These are phyloP conservation scores for Scolopax bukidnonensis DNA, from an alignment of 2,797 vertebrate species.

Conservation along the genomic window DNA sequence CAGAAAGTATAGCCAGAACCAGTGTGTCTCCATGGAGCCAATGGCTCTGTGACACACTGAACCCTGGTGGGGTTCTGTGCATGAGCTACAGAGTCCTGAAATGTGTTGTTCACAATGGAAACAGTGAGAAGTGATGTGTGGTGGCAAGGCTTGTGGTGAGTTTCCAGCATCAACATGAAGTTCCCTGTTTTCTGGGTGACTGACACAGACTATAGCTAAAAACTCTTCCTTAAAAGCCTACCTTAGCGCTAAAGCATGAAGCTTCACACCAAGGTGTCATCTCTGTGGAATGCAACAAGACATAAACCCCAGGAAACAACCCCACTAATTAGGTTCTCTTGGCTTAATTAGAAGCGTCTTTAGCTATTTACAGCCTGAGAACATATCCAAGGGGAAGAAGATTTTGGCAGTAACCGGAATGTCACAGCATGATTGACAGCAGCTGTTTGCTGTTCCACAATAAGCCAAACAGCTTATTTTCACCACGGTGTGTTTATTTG, in stretches of 20 bases:
- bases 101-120: neutral
- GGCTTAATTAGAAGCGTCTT: slow-evolving; percentile 57
- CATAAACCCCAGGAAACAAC: slow-evolving; percentile 35
- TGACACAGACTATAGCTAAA: neutral
- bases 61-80: accelerated
- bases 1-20: neutral
- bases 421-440: slow-evolving; percentile 22
- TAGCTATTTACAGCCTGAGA: slow-evolving; percentile 31
- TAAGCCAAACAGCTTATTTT: neutral
- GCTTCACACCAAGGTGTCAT: neutral
- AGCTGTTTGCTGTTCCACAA: neutral
- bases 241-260: neutral
- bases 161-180: accelerated
- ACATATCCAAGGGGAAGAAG: slow-evolving; percentile 22
- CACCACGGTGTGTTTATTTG: neutral
- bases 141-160: accelerated
- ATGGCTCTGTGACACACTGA: neutral
- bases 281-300: neutral
- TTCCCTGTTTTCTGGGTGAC: neutral
- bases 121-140: neutral
- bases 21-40: accelerated
- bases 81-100: accelerated
- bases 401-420: slow-evolving; percentile 11
- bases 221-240: neutral
- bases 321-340: slow-evolving; percentile 53